Conservation (phyloP, 2,797 vertebrate genomes). For the Takifugu ocellatus region DNA sequence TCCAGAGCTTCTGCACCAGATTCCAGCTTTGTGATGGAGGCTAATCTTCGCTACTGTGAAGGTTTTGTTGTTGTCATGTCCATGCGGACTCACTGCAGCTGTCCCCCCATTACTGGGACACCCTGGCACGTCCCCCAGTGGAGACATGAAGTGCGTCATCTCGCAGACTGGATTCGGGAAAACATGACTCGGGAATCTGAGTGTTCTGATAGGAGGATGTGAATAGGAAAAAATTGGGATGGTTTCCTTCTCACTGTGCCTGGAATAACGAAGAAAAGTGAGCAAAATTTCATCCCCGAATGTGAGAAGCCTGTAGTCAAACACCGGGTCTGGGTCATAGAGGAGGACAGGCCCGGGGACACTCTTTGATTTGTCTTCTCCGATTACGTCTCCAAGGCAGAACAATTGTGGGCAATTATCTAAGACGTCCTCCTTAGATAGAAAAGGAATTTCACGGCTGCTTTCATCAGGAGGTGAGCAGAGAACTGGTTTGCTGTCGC, state of each 20-base stretch:
- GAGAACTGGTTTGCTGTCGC: constrained; percentile 18
- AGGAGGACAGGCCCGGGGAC: constrained; percentile 23
- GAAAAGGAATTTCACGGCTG: constrained; percentile 29
- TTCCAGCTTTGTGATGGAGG: constrained; percentile 56
- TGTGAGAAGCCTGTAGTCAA: constrained; percentile 77
- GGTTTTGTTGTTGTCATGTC: constrained; percentile 55
- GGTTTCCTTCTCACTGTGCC: constrained; percentile 28
- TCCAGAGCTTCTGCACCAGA: constrained; percentile 52
- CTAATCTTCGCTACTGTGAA: constrained; percentile 54
- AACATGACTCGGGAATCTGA: constrained; percentile 78
- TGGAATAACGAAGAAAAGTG: constrained; percentile 29
- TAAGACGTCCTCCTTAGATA: constrained; percentile 33
- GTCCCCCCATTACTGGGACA: constrained; percentile 24
- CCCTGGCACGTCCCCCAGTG: constrained; percentile 43
- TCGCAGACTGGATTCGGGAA: constrained; percentile 51
- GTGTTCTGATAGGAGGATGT: constrained; percentile 57
- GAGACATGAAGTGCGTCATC: constrained; percentile 23
- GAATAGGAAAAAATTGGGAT: constrained; percentile 76
- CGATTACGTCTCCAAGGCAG: constrained; percentile 49
- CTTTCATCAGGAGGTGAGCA: constrained; percentile 16
- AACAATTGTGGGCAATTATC: constrained; percentile 37
- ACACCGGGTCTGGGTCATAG: constrained; percentile 63
- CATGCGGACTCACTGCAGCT: constrained; percentile 54
- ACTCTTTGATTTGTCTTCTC: constrained; percentile 25
- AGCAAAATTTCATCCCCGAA: constrained; percentile 41